Base-by-base conservation (phyloP, 2,888 invertebrate species). In the Leucophenga maculata region DNA sequence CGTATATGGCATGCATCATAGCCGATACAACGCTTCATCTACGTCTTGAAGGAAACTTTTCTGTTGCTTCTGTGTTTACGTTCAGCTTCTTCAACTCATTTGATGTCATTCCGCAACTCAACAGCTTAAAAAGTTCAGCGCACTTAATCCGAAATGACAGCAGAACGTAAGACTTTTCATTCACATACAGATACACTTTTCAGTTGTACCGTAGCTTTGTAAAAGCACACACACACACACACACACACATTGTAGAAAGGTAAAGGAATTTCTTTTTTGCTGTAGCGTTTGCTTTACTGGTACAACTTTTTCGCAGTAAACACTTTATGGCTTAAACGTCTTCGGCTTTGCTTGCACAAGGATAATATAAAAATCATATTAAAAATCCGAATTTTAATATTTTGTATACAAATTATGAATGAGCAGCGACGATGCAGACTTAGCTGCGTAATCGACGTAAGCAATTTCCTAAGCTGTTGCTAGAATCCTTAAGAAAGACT, bases 101-200 rank as follows among this genome's bases (percentile, higher is more conserved):
- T 14, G 22, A 13, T 59, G 14, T 16, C n/a, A 26, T 59, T 59
- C 6, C 50, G 50, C 32, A 46, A 64, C 14, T 46, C 62, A 22
- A 46, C 20, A 64, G 48, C 62, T 64, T 64, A 64, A 64, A 62
- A 64, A 73, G 67, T 70, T 70, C 46, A 48, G 72, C 75, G 77
- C 71, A 74, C 74, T 74, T 82, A 84, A 80, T 80, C 83, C 81
- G 57, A 71, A 71, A 75, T 84, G 81, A 78, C 83, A 77, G 74
- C 70, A 73, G 65, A 79, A 84, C 80, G 79, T 78, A 78, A 72
- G 32, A 20, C 44, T 16, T 44, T 20, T 57, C 8, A 13, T 20
- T 20, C 20, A 20, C 54, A 20, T 20, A 22, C 26, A 22, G 11
- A 20, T 13, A 55, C 20, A 55, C 11, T 55, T 55, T 55, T 4